Base-by-base conservation (phyloP, 2,113 vertebrate species). In the Clarias macrocephalus region DNA sequence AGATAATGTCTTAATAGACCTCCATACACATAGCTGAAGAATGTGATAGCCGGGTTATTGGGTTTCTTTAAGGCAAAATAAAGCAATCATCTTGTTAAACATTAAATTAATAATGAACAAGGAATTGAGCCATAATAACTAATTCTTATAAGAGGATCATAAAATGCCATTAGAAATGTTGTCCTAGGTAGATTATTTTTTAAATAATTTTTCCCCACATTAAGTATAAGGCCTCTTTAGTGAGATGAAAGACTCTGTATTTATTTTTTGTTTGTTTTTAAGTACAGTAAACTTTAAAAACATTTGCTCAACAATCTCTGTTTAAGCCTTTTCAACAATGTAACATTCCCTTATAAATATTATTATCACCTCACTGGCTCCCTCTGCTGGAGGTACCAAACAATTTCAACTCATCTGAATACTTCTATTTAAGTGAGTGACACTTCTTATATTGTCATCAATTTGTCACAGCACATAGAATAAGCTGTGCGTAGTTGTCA, bases 351-450 rank as follows among this genome's bases (percentile, higher is more conserved):
- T 13, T 60, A 19, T 52, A 63, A 63, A n/a, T 2, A 5, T 19
- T 28, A 19, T 75, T 11, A 25, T 63, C 48, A 63, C 15, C 12
- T 21, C n/a, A 70, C 1, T 83, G 72, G 80, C 86, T 68, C 86
- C 88, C 82, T 83, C 88, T 89, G 30, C 83, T 85, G 83, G 70
- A 28, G 72, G 33, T 30, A 11, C 66, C 30, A 25, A 19, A 21
- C 16, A n/a, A 6, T 18, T 16, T 60, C 28, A 19, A 19, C 63
- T n/a, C 23, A 23, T 60, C 30, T 86, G 30, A 72, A 54, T 54
- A 33, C 60, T 68, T 80, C 33, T 12, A 18, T 1, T 56, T 28
- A 9, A 28, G 2, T 52, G 75, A 0, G 52, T 56, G n/a, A 52
- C 48, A n/a, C 2, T 77, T 25, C n/a, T 76, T 54, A 65, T 1